Percentiles rank a stretch among this genome's conserved stretches.
Evolutionary conservation across 2,797 vertebrate genomes (phyloP).

Genomic region (Muraenolepis orangiensis): DNA sequence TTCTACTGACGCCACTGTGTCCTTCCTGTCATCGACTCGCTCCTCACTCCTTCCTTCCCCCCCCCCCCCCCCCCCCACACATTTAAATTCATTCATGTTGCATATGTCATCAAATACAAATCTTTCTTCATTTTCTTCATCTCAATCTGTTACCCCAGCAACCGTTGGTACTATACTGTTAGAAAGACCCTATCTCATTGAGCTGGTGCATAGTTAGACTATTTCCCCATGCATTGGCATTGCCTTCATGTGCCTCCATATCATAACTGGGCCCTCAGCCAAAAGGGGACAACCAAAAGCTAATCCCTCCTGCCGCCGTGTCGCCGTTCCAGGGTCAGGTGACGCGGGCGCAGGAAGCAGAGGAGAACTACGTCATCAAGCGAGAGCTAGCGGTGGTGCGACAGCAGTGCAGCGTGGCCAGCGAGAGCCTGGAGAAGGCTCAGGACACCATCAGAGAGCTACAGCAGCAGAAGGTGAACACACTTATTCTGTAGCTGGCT

Average conservation of each 20-base stretch:
- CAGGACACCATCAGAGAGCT: conserved; percentile 87
- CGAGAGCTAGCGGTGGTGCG: conserved; percentile 88
- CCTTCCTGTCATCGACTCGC: conserved; percentile 27
- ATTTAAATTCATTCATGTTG: not conserved
- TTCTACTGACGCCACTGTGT: conserved; percentile 24
- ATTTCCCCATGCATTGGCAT: not conserved
- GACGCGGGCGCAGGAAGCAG: conserved; percentile 90
- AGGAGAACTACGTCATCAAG: conserved; percentile 95
- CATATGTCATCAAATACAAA: not conserved
- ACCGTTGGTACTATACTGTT: too few species aligned
- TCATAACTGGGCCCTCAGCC: not conserved
- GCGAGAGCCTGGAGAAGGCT: conserved; percentile 84
- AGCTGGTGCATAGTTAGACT: too few species aligned
- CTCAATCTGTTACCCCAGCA: too few species aligned
- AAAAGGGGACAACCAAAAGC: not conserved
- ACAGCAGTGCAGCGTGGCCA: conserved; percentile 83
- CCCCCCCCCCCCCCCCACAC: not conserved
- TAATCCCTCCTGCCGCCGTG: not conserved
- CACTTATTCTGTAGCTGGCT: not conserved
- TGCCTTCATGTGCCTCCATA: not conserved
- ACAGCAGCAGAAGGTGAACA: conserved; percentile 83
- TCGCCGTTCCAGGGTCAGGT: conserved; percentile 84
- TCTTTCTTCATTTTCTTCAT: too few species aligned
- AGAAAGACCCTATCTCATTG: too few species aligned
- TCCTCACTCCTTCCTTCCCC: conserved; percentile 17